Evolutionary conservation across 2,888 invertebrate genomes (phyloP).

Genomic region (Acanthosepion esculentum): DNA sequence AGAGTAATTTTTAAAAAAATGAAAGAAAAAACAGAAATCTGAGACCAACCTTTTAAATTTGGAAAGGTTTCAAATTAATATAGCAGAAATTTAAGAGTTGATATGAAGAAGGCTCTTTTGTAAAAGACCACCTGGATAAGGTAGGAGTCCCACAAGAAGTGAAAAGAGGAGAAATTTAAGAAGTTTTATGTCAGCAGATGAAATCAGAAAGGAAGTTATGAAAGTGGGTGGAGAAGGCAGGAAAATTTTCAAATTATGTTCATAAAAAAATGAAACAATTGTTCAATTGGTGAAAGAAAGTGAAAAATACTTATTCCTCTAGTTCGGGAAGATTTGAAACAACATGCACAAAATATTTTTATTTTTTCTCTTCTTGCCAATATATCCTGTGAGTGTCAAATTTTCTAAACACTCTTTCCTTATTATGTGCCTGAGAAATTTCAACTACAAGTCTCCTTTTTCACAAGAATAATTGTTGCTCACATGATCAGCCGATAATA

Average conservation of each 20-base stretch:
- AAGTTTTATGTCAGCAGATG: no score
- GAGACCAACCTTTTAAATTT: neutral
- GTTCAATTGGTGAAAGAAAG: neutral
- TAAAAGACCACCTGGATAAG: neutral
- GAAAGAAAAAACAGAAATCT: neutral
- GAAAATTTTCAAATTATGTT: neutral
- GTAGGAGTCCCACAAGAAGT: neutral
- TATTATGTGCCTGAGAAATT: no score
- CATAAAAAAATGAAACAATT: no score
- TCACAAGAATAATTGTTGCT: no score
- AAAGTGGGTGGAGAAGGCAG: neutral
- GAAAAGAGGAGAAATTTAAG: neutral
- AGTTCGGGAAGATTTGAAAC: no score
- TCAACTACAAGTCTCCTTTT: no score
- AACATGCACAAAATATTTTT: no score
- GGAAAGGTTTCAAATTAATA: neutral
- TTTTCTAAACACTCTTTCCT: no score
- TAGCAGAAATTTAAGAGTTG: neutral
- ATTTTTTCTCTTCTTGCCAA: no score
- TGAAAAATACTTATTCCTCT: neutral
- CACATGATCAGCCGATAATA: no score
- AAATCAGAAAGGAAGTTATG: neutral
- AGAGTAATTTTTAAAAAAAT: neutral
- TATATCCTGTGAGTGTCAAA: no score
- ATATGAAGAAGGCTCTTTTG: neutral